These are phyloP conservation scores for Stegodyphus mimosarum DNA, from an alignment of 1,140 invertebrate genomes.

Conservation along the genomic window DNA sequence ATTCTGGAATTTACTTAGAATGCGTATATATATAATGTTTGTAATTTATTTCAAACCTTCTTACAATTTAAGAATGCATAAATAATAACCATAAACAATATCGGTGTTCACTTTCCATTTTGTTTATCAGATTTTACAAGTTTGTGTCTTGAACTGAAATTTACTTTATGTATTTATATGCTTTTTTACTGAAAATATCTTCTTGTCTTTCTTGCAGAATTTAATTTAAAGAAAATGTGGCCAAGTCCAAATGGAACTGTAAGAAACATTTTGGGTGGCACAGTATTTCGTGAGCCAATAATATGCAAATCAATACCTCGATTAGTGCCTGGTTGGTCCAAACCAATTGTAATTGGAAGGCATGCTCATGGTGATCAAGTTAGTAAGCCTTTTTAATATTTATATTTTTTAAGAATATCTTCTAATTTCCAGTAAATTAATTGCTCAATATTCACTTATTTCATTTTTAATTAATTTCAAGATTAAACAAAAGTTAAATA, in stretches of 20 bases:
- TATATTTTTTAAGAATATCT: not conserved
- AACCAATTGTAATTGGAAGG: conserved; percentile 84
- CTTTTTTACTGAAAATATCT: not conserved
- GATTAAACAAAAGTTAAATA: not conserved
- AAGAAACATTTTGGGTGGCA: conserved; percentile 89
- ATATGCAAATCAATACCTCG: conserved; percentile 89
- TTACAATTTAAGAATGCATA: no score
- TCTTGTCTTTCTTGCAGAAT: conserved; percentile 74
- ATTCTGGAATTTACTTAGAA: no score
- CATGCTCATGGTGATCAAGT: conserved; percentile 90
- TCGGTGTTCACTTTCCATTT: no score
- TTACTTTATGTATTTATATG: no score
- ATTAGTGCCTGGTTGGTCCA: conserved; percentile 86
- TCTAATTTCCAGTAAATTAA: not conserved
- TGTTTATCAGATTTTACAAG: no score
- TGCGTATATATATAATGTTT: no score
- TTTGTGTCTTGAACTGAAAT: no score
- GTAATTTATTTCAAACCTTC: no score
- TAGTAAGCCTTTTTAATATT: conserved; percentile 1
- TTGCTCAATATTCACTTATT: not conserved
- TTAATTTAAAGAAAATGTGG: conserved; percentile 95
- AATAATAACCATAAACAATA: no score
- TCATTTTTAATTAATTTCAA: not conserved
- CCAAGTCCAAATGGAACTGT: conserved; percentile 91
- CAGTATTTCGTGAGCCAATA: conserved; percentile 91